Conservation (phyloP, 1,140 invertebrate genomes). For the Paraescarpia echinospica region DNA sequence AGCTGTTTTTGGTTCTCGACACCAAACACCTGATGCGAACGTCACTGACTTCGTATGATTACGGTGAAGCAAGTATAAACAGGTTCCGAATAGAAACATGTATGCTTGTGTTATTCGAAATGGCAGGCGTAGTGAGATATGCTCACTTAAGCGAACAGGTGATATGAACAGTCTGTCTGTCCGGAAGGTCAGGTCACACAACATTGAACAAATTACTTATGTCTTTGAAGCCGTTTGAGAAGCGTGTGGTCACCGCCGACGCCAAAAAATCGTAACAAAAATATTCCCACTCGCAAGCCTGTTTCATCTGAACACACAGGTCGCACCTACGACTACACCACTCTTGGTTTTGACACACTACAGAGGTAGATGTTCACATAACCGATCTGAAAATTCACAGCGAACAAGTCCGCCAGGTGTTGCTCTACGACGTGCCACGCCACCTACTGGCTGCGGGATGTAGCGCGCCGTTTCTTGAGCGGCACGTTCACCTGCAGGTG, state of each 20-base stretch:
- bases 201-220: not conserved
- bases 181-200: not conserved
- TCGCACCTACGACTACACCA: not conserved
- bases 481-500: conserved; percentile 13
- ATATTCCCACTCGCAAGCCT: not conserved
- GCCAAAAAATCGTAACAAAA: not conserved
- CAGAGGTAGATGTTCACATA: not conserved
- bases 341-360: not conserved
- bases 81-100: not conserved
- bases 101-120: not conserved
- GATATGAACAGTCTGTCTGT: not conserved
- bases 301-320: not conserved
- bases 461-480: not conserved
- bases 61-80: not conserved
- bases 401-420: not conserved
- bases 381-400: not conserved
- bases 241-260: not conserved
- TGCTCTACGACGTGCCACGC: not conserved
- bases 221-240: not conserved
- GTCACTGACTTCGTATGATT: not conserved
- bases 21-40: not conserved
- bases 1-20: not conserved
- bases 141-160: not conserved
- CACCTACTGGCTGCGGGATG: not conserved
- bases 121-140: not conserved